phyloP scores from a whole-genome alignment of 2,888 invertebrate species.

The Trisateles emortualis region DNA sequence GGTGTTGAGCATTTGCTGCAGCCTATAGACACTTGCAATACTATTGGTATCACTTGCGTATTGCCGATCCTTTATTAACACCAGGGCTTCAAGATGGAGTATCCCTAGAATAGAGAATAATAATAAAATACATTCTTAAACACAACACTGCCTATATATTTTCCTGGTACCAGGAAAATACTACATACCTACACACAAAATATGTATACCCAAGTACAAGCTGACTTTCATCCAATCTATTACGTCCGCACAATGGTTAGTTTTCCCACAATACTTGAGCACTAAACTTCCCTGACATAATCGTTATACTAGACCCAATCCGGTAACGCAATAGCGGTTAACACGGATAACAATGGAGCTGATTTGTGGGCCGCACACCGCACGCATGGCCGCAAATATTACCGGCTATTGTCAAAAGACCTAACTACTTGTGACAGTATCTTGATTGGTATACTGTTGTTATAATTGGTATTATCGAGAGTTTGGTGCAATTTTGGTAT shows the following conservation, averaged over 20 bases:
- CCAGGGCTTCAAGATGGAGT: too few species aligned
- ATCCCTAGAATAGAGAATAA: too few species aligned
- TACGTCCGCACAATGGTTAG: slow-evolving; percentile 8
- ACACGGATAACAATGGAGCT: slow-evolving; percentile 49
- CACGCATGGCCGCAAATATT: slow-evolving; percentile 50
- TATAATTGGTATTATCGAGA: slow-evolving; percentile 24
- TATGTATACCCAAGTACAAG: not conserved
- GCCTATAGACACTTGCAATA: too few species aligned
- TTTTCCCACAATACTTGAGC: slow-evolving; percentile 30
- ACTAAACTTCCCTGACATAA: slow-evolving; percentile 43
- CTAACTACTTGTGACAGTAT: slow-evolving; percentile 32
- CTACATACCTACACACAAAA: not conserved
- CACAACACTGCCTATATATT: too few species aligned
- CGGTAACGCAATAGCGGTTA: slow-evolving; percentile 44
- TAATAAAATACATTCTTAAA: too few species aligned
- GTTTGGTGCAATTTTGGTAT: too few species aligned
- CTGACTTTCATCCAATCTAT: slow-evolving; percentile 2
- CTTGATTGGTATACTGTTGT: slow-evolving; percentile 49
- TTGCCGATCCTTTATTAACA: too few species aligned
- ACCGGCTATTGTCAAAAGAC: slow-evolving; percentile 41
- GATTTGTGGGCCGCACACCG: slow-evolving; percentile 49
- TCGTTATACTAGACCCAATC: slow-evolving; percentile 46
- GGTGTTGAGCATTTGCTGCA: too few species aligned
- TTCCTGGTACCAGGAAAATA: too few species aligned
- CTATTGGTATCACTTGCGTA: too few species aligned